phyloP scores from a whole-genome alignment of 2,888 invertebrate genomes.

The Lithophane socia region DNA sequence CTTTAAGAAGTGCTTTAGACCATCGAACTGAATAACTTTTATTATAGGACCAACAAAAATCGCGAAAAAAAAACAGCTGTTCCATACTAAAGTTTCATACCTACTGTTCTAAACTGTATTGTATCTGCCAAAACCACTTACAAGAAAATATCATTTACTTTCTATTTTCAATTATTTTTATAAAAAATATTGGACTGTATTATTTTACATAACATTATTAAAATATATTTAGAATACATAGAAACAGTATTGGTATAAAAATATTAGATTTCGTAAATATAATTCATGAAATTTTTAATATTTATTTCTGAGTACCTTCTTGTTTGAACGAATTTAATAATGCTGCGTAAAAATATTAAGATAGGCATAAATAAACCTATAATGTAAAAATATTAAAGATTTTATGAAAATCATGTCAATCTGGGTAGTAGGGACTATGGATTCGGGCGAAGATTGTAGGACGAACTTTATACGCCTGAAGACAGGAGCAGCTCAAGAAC shows the following conservation, averaged over 20 bases:
- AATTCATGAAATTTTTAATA: neutral
- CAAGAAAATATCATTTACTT: neutral
- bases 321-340: neutral
- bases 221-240: slow-evolving; percentile 1
- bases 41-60: too few species aligned
- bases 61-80: too few species aligned
- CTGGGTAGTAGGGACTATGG: neutral
- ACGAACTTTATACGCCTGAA: neutral
- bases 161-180: neutral
- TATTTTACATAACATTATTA: neutral
- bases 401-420: neutral
- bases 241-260: neutral
- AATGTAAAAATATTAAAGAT: neutral
- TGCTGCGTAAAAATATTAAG: neutral
- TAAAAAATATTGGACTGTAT: neutral
- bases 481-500: neutral
- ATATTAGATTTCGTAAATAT: slow-evolving; percentile 2
- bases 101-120: too few species aligned
- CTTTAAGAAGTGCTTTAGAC: too few species aligned
- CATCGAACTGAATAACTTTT: too few species aligned
- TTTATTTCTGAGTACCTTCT: neutral
- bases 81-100: too few species aligned
- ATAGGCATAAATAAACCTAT: neutral
- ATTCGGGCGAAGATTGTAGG: neutral
- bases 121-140: neutral